A percentile compares a stretch with the other conserved stretches of the same genome.
These are phyloP conservation scores for Passer domesticus DNA, from an alignment of 2,113 vertebrate species.

Conservation along the genomic window DNA sequence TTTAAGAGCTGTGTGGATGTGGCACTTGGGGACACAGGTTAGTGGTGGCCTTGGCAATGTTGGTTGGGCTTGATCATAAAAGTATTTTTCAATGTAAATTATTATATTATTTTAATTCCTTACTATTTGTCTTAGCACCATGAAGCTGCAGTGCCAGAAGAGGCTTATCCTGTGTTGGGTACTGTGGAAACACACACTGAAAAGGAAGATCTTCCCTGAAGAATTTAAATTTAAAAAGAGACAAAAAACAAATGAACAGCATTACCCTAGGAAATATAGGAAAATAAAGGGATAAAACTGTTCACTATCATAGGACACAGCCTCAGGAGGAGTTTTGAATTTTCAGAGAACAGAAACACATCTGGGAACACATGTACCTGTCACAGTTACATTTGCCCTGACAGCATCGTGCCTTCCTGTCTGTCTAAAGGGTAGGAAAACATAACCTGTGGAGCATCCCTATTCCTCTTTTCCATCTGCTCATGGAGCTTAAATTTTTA, in stretches of 20 bases:
- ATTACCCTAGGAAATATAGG: neutral
- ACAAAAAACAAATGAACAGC: accelerated
- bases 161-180: neutral
- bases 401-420: neutral
- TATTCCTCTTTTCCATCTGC: neutral
- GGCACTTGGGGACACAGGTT: no score
- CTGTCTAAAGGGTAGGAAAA: neutral
- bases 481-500: neutral
- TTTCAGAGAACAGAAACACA: neutral
- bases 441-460: neutral
- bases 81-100: neutral
- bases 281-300: neutral
- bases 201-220: neutral
- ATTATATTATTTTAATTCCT: neutral
- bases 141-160: neutral
- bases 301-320: neutral
- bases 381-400: neutral
- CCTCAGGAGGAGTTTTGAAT: neutral
- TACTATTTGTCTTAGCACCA: neutral
- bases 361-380: neutral
- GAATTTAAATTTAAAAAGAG: neutral
- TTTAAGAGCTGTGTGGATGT: neutral
- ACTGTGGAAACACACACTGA: neutral
- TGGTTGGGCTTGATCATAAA: neutral
- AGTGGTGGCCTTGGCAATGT: neutral